Percentiles rank a stretch among this genome's conserved stretches.
phyloP scores from a whole-genome alignment of 2,888 invertebrate species.

The Lasius platythorax region DNA sequence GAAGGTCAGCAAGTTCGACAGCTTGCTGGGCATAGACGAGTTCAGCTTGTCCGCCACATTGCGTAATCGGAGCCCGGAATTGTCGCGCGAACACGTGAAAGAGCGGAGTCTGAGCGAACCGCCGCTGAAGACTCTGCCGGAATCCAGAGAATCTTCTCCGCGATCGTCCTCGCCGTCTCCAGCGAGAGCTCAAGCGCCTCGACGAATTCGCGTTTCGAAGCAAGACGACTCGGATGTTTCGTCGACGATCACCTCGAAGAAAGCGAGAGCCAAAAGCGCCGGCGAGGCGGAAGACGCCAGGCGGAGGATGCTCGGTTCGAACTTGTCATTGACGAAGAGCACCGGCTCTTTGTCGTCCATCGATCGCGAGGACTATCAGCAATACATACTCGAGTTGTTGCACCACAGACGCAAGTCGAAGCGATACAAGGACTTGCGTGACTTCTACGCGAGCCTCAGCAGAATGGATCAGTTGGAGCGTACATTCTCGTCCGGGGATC shows the following conservation, averaged over 20 bases:
- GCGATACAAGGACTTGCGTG: constrained; percentile 93
- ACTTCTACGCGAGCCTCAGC: constrained; percentile 94
- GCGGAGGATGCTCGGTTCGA: constrained; percentile 74
- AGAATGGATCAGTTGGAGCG: constrained; percentile 94
- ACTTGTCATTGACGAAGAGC: constrained; percentile 84
- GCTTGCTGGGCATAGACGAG: constrained; percentile 82
- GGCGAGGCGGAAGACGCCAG: constrained; percentile 87
- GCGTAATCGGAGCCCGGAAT: constrained; percentile 84
- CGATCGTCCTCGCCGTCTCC: constrained; percentile 88
- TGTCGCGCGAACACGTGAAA: constrained; percentile 84
- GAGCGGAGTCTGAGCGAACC: constrained; percentile 90
- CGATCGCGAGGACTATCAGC: constrained; percentile 89
- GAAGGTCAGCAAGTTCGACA: constrained; percentile 83
- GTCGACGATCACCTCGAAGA: constrained; percentile 80
- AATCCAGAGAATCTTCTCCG: constrained; percentile 66
- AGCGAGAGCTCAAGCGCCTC: constrained; percentile 89
- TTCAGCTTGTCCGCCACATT: constrained; percentile 81
- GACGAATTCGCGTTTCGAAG: constrained; percentile 88
- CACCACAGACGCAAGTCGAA: constrained; percentile 91
- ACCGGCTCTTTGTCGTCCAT: constrained; percentile 85
- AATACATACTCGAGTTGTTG: constrained; percentile 89
- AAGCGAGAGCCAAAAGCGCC: constrained; percentile 89
- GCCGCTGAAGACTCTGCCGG: constrained; percentile 87
- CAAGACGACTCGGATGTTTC: constrained; percentile 78
- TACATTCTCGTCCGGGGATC: constrained; percentile 90